Evolutionary conservation across 2,888 invertebrate species (phyloP), one percentile per base, ranked within the genome.

Genomic region (Lumbricus terrestris): DNA sequence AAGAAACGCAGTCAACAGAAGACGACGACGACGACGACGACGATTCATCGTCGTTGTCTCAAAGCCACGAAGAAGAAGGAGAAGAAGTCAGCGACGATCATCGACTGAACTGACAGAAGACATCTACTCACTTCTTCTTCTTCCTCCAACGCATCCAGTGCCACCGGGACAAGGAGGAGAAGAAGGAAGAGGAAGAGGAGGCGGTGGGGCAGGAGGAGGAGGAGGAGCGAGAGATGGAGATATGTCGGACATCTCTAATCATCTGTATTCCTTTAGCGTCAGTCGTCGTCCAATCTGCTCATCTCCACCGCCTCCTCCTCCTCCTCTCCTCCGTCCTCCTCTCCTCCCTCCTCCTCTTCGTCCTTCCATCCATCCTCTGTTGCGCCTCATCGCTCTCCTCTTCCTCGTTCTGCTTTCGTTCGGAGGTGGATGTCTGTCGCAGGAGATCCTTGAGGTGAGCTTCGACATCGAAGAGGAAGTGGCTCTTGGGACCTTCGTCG

Each of bases 391-490:
- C 20, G 23, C 85, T 85, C 18, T 37, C 4, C 23, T 23, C 35
- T 5, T 37, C 34, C 18, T 37, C 20, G 6, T 37, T 29, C 35
- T 37, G 2, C 85, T 85, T 6, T 23, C 37, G 11, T 89, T 89
- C 33, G 47, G 18, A 89, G 37, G 89, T 29, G n/a, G n/a, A n/a
- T n/a, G 38, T 11, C 42, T 89, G 47, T 20, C 34, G 0, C 82
- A 88, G 47, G 90, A 90, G 40, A 90, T 90, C 42, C 89, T 90
- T 29, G 90, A 90, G 29, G 82, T 90, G 82, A 82, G 35, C 6
- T 90, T 89, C 35, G 38, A 82, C n/a, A 37, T 91, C 34, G 34
- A 88, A 18, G 91, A 91, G 42, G 91, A 91, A 90, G 88, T 88
- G 18, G 54, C 82, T 3, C 18, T 88, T 40, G 90, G 90, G 37